Base-by-base conservation (phyloP, 2,797 vertebrate species). In the Sebastes steindachneri region DNA sequence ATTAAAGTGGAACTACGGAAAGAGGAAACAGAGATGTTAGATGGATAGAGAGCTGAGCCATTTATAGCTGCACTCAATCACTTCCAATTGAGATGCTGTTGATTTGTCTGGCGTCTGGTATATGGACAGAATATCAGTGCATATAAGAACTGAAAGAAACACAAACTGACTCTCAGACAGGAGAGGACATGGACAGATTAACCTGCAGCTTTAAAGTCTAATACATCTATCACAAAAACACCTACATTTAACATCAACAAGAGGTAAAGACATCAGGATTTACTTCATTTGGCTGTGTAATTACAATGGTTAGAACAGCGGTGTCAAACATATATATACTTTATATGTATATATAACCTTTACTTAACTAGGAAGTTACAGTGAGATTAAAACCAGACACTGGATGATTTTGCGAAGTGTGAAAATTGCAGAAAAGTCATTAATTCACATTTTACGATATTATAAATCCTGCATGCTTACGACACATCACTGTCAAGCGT, bases 1-100 rank as follows among this genome's bases (percentile, higher is more conserved):
- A 92, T 99, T 99, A 89, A 99, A 98, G 95, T 99, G 98, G 92
- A 99, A 98, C 98, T 99, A 58, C 62, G 77, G 72, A 90, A 67
- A 62, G 35, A 71, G 14, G 31, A 41, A 28, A 85, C 35, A 64
- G 23, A 23, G 75, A 60, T 54, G 37, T 75, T 25, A 48, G 59
- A 51, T 6, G 45, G 59, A 80, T 45, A 64, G 31, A 71, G 35
- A 48, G 51, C 9, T 29, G 19, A 73, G 33, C 15, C 41, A 37
- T 23, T 62, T 45, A 54, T 21, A 73, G 73, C 45, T 63, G 41
- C 23, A 59, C 51, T 41, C 57, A 58, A 6, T 75, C 41, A 15
- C 5, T 37, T 75, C 15, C 48, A 28, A 63, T 3, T 53, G 37
- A 67, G 41, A 76, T 28, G 25, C 26, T 57, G 21, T n/a, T n/a